Evolutionary conservation across 2,888 invertebrate species (phyloP), one percentile per base, ranked within the genome.

Genomic region (Lepidochrysops patricia): DNA sequence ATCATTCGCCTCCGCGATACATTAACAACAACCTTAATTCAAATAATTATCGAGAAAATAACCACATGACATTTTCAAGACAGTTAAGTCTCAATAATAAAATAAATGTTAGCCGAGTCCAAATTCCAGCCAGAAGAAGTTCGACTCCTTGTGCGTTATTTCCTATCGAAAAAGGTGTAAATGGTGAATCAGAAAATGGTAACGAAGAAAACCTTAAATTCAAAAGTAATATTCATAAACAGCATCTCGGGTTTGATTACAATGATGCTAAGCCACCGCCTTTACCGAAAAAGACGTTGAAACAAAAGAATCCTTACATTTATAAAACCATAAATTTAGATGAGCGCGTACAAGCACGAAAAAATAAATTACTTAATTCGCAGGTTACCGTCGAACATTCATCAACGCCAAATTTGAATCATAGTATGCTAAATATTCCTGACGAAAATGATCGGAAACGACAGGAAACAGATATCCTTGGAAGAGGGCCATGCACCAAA

Each of bases 401-500:
- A 60, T 71, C 79, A 23, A 79, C 77, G 57, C 72, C 76, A 59
- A 81, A 81, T 67, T 70, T 77, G 57, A 79, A 80, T 61, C 76
- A 74, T 58, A 75, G 71, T 65, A 66, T 72, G 57, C 63, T 68
- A 77, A 64, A 76, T 72, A 62, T 75, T 72, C 78, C 89, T 74
- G 69, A 79, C 72, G 74, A 82, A 70, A 71, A 76, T 62, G 66
- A 75, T 34, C 74, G 77, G 62, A 74, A 74, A 61, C 64, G 73
- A 60, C 72, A 84, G 60, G 82, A 82, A 70, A 80, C 71, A 35
- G 84, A 86, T 66, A 79, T 88, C 60, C 79, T 88, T 64, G 91
- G 91, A 52, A 86, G 91, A 76, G 91, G 91, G 48, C 91, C 92
- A 0, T 92, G 91, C 66, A 88, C 90, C 4, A 90, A 92, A 62